Evolutionary conservation across 2,113 vertebrate species (phyloP).

Genomic region (Odobenus rosmarus): DNA sequence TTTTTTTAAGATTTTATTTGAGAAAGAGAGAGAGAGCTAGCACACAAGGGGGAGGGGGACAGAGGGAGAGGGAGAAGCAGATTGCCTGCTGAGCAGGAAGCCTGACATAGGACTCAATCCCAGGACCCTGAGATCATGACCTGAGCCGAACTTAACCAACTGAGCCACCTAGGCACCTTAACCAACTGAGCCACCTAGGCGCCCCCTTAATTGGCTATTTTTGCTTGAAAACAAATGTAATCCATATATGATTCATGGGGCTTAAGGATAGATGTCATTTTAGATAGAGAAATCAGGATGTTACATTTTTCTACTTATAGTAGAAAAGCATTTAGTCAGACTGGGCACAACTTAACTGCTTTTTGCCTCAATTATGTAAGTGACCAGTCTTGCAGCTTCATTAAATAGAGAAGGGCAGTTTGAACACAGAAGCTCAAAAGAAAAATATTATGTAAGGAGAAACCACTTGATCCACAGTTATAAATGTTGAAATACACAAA

Average conservation of each 20-base stretch:
- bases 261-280: not conserved
- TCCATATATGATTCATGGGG: not conserved
- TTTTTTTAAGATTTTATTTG: not conserved
- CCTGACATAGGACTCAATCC: not conserved
- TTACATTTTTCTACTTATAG: not conserved
- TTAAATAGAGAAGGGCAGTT: not conserved
- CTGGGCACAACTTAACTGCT: not conserved
- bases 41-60: not conserved
- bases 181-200: not conserved
- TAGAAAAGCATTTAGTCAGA: not conserved
- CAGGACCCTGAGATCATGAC: not conserved
- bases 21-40: not conserved
- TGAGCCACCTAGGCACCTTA: not conserved
- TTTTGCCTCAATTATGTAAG: not conserved
- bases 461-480: not conserved
- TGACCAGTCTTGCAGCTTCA: not conserved
- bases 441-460: not conserved
- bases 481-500: not conserved
- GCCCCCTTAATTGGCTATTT: not conserved
- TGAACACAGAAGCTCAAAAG: not conserved
- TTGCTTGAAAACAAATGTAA: not conserved
- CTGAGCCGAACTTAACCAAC: not conserved
- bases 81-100: not conserved
- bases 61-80: not conserved
- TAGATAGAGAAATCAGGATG: not conserved